Conservation (phyloP, 2,888 invertebrate species). For the Meteorus cinctellus region DNA sequence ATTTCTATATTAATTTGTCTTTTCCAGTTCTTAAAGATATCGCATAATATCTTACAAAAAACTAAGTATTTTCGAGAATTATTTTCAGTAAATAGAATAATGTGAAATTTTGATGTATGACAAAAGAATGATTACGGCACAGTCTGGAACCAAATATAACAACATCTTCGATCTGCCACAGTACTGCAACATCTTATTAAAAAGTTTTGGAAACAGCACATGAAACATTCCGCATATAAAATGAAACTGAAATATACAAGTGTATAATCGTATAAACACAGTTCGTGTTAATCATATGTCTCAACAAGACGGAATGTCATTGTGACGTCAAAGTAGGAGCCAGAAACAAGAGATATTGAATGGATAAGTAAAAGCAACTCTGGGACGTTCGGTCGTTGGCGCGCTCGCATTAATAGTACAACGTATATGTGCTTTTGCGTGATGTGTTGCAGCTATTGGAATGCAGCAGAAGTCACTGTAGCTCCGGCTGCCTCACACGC, state of each 20-base stretch:
- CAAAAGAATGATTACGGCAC: too few relatives aligned
- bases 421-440: conserved; percentile 22
- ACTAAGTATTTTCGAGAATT: too few relatives aligned
- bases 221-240: not conserved
- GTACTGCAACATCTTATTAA: too few relatives aligned
- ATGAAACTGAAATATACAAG: not conserved
- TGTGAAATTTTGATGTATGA: too few relatives aligned
- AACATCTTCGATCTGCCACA: not conserved
- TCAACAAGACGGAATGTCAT: not conserved
- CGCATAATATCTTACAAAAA: too few relatives aligned
- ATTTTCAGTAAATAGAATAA: not conserved
- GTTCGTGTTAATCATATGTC: conserved; percentile 3
- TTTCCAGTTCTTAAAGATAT: too few relatives aligned
- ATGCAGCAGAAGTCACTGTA: conserved; percentile 47
- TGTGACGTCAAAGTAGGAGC: conserved; percentile 26
- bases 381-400: not conserved
- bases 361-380: conserved; percentile 29
- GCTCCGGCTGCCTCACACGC: conserved; percentile 40
- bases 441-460: conserved; percentile 42
- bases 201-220: not conserved
- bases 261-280: not conserved
- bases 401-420: not conserved
- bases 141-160: not conserved
- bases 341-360: conserved; percentile 39
- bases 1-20: too few relatives aligned